Evolutionary conservation across 2,797 vertebrate genomes (phyloP), one percentile per base, ranked within the genome.

Genomic region (Takifugu ocellatus): DNA sequence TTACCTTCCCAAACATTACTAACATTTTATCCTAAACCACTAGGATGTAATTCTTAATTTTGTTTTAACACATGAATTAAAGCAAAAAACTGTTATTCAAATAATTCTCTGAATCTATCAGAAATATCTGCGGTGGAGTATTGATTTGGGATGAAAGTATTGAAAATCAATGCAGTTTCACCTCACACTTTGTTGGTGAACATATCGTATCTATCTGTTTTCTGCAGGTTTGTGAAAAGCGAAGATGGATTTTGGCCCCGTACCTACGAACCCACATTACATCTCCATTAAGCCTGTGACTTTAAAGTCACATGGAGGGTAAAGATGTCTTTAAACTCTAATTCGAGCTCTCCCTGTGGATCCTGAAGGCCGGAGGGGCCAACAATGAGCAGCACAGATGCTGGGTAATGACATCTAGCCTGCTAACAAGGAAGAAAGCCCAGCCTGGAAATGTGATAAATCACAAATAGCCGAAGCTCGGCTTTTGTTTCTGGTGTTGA

Each of bases 301-400:
- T 59, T 68, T 77, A 54, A 81, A 83, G 86, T 87, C 86, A 84
- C 66, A 49, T 66, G 62, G 61, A 81, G 87, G 82, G 77, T 82
- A 86, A 84, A 85, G 58, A 88, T 78, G 77, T 75, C 82, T 83
- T 86, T 80, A 78, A 81, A 76, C 78, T 81, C 46, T 83, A 82
- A 89, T 82, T 76, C 69, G 65, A 64, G 70, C 61, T 75, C 65
- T 75, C 72, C 70, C 82, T 43, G 64, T 61, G 72, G 78, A 77
- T 33, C 55, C 66, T 57, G 54, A 70, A 63, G 81, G 82, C 81
- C 69, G 72, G 56, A 62, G 49, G 78, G 69, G 56, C 56, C 56
- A 68, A 64, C 66, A 65, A 67, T 66, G 59, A 61, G 59, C 46
- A 63, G 67, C 56, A 61, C 58, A 67, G 64, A 69, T 6, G 25